These are phyloP conservation scores for Ptychochromis oligacanthus DNA, from an alignment of 2,113 vertebrate species.

Conservation along the genomic window DNA sequence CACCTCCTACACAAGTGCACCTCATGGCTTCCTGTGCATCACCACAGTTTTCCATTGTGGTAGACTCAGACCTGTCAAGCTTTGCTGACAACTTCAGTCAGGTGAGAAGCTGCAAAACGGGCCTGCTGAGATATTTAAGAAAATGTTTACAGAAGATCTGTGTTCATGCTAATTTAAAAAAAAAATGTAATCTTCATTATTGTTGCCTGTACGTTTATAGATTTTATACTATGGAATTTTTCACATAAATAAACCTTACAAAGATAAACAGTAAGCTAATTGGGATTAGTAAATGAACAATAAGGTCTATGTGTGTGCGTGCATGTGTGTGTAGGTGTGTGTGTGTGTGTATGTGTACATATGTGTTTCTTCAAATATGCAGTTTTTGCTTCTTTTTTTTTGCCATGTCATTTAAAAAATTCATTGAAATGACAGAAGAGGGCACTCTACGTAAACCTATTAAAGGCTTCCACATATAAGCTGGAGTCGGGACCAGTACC, in stretches of 20 bases:
- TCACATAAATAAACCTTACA: background rate
- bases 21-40: slow-evolving; percentile 74
- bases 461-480: background rate
- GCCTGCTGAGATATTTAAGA: background rate
- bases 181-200: background rate
- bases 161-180: background rate
- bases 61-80: slow-evolving; percentile 14
- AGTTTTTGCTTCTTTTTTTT: slow-evolving; percentile 19
- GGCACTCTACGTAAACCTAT: slow-evolving; percentile 55
- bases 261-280: background rate
- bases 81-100: slow-evolving; percentile 21
- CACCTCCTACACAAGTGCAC: slow-evolving; percentile 69
- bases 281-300: background rate
- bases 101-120: slow-evolving; percentile 29
- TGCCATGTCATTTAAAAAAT: slow-evolving; percentile 24
- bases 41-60: slow-evolving; percentile 78
- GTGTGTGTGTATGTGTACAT: background rate
- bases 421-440: slow-evolving; percentile 43
- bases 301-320: background rate
- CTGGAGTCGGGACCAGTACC: slow-evolving; percentile 32
- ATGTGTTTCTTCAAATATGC: background rate
- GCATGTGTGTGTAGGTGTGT: accelerated
- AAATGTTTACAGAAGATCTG: background rate
- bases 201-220: background rate
- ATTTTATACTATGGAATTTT: background rate